Evolutionary conservation across 2,113 vertebrate genomes (phyloP).

Genomic region (Campylomormyrus numenius): DNA sequence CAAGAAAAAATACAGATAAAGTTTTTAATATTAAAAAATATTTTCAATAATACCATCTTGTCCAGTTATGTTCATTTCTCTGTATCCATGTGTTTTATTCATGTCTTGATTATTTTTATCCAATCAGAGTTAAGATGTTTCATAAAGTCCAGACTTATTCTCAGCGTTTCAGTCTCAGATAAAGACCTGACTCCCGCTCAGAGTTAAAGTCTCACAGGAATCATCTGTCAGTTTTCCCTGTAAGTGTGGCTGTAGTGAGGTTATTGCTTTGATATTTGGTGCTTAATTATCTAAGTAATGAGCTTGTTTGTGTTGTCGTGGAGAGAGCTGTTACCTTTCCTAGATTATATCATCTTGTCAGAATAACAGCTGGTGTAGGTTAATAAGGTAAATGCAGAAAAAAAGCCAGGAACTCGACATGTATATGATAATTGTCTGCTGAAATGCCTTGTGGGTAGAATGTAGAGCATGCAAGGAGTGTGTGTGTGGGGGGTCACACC

Average conservation of each 20-base stretch:
- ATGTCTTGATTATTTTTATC: not conserved
- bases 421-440: not conserved
- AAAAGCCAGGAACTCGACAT: not conserved
- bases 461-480: not conserved
- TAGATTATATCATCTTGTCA: constrained; percentile 2
- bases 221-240: not conserved
- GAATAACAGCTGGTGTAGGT: constrained; percentile 11
- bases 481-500: not conserved
- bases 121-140: not conserved
- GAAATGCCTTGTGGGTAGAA: not conserved
- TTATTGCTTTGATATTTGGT: constrained; percentile 25
- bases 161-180: not conserved
- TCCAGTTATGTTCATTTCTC: not conserved
- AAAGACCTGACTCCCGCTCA: not conserved
- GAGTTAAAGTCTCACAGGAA: not conserved
- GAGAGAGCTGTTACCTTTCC: constrained; percentile 5
- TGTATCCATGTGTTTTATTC: not conserved
- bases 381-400: not conserved
- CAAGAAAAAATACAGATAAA: not conserved
- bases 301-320: not conserved
- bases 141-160: not conserved
- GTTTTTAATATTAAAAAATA: not conserved
- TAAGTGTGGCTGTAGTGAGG: not conserved
- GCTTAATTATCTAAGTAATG: constrained; percentile 49
- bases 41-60: not conserved